These are phyloP conservation scores for Sylvicola cinctus DNA, from an alignment of 2,888 invertebrate species.

Conservation along the genomic window DNA sequence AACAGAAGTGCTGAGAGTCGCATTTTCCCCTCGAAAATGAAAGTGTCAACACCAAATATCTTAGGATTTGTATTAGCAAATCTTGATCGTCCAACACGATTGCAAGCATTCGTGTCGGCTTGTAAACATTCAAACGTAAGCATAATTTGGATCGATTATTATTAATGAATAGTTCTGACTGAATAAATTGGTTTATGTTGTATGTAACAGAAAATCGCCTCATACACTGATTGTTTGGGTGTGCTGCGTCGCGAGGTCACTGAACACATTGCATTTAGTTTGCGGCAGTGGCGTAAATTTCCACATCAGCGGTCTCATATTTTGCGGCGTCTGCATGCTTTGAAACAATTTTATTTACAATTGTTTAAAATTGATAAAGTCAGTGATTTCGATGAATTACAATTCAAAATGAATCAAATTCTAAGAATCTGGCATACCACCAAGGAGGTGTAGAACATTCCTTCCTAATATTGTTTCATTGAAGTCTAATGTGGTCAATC, in stretches of 20 bases:
- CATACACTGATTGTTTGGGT: conserved; percentile 5
- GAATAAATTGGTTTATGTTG: background rate
- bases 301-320: conserved; percentile 5
- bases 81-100: conserved; percentile 30
- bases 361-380: too few relatives aligned
- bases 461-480: too few relatives aligned
- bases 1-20: conserved; percentile 47
- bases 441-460: too few relatives aligned
- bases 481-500: too few relatives aligned
- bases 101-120: conserved; percentile 32
- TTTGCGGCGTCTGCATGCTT: conserved; percentile 5
- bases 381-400: too few relatives aligned
- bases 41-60: conserved; percentile 22
- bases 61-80: conserved; percentile 53
- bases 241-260: conserved; percentile 6
- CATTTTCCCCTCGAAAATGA: conserved; percentile 37
- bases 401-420: too few relatives aligned
- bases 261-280: conserved; percentile 5
- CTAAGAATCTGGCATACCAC: too few relatives aligned
- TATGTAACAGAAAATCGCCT: conserved; percentile 1
- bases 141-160: conserved; percentile 1
- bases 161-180: background rate
- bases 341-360: conserved; percentile 6
- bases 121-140: conserved; percentile 29
- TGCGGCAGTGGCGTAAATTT: conserved; percentile 7